Base-by-base conservation (phyloP, 2,113 vertebrate species). In the Camelus bactrianus region DNA sequence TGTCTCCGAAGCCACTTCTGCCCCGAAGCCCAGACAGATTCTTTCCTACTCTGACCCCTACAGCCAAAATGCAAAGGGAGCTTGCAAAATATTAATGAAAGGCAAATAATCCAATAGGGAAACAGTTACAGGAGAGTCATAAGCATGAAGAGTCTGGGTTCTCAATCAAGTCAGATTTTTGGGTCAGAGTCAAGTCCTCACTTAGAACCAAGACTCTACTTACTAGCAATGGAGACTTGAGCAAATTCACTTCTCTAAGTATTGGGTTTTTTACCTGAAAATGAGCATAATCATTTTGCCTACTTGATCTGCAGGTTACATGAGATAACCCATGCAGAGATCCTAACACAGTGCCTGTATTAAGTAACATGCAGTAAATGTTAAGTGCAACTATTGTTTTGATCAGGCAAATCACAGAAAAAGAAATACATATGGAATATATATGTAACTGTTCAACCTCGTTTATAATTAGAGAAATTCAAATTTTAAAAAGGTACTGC, bases 381-480 rank as follows among this genome's bases (percentile, higher is more conserved):
- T 90, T 58, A 81, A 30, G 30, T 62, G 69, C 24, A 38, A 60
- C 24, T 62, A 28, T 76, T 81, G 20, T 60, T 14, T 15, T n/a
- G 6, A 46, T 16, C 54, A 56, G 26, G 38, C 16, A 86, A 56
- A 69, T 65, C 24, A 22, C 62, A 38, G 46, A 22, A 70, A 95
- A 70, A 64, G 17, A 35, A 85, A 86, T 76, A 15, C 14, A 77
- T 54, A 52, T 48, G 60, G 26, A 50, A 42, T 12, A 38, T 26
- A 24, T 13, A 42, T 3, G 1, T 93, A 30, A 50, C 60, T 54
- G 17, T 69, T 80, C 50, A 12, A 32, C 62, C 42, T 70, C 50
- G 30, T 30, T 69, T 79, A 60, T 50, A 46, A 70, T 70, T 38
- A 88, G 26, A 93, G 64, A 94, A 81, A 89, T 62, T 94, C 38